phyloP scores from a whole-genome alignment of 2,797 vertebrate species.

The Macrochelys suwanniensis region DNA sequence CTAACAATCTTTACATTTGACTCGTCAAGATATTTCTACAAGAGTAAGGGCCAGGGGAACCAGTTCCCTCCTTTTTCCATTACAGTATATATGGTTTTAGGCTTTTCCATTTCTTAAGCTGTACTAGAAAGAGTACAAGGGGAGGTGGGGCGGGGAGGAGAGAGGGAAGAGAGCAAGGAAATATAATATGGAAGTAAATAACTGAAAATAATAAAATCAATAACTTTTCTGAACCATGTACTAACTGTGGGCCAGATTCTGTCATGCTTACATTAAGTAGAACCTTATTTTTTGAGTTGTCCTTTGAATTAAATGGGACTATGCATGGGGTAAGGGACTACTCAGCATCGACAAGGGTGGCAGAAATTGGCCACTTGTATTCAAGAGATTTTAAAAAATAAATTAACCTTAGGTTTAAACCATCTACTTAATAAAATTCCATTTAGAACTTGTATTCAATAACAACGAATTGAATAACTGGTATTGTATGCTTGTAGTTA shows the following conservation, averaged over 20 bases:
- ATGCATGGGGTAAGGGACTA: neutral
- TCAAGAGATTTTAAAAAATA: neutral
- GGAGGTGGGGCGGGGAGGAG: neutral
- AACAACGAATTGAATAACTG: neutral
- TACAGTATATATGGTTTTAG: rapidly evolving
- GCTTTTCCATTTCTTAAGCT: rapidly evolving
- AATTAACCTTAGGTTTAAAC: rapidly evolving
- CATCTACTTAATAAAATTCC: neutral
- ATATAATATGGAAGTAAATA: neutral
- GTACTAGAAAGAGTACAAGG: neutral
- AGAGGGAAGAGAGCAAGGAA: neutral
- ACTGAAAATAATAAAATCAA: neutral
- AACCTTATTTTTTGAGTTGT: neutral
- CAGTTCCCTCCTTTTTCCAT: neutral
- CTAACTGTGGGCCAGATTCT: neutral
- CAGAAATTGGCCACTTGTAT: neutral
- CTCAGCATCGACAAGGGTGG: neutral
- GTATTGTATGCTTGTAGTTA: neutral
- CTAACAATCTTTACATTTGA: no score
- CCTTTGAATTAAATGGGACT: neutral
- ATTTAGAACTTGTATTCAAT: neutral
- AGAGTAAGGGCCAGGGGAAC: neutral
- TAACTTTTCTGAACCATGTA: neutral
- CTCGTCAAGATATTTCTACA: neutral
- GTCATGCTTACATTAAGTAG: neutral